These are phyloP conservation scores for Meiosimyza decipiens DNA, from an alignment of 2,888 invertebrate genomes.

Conservation along the genomic window DNA sequence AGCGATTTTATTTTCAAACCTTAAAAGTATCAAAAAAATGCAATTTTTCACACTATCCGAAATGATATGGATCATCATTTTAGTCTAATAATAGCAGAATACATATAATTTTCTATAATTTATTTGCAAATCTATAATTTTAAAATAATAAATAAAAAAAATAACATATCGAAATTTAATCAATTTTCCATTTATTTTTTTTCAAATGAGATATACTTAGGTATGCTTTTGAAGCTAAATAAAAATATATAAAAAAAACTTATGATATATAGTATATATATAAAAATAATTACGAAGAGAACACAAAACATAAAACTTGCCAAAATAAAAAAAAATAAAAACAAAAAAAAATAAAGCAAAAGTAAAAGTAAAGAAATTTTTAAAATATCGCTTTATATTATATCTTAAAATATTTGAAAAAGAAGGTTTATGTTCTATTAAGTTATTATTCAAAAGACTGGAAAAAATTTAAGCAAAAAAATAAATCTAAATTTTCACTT, in stretches of 20 bases:
- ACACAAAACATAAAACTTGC: slow-evolving; percentile 21
- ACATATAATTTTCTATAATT: too few species aligned
- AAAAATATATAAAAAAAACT: slow-evolving; percentile 2
- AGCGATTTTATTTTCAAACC: too few species aligned
- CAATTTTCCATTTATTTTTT: slow-evolving; percentile 1
- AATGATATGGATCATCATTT: too few species aligned
- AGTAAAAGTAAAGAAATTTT: background rate
- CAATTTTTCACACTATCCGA: too few species aligned
- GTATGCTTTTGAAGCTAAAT: slow-evolving; percentile 14
- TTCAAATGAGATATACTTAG: background rate
- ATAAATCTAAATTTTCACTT: background rate
- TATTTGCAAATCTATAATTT: slow-evolving; percentile 12
- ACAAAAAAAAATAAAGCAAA: slow-evolving; percentile 10
- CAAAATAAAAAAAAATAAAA: slow-evolving; percentile 20
- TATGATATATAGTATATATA: slow-evolving; percentile 12
- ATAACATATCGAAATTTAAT: slow-evolving; percentile 21
- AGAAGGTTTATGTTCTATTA: slow-evolving; percentile 1
- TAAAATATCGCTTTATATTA: slow-evolving; percentile 19
- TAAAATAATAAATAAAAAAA: slow-evolving; percentile 14
- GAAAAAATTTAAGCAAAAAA: slow-evolving; percentile 5
- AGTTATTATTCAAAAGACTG: slow-evolving; percentile 32
- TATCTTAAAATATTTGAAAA: slow-evolving; percentile 2
- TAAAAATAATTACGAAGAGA: background rate
- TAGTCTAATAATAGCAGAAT: too few species aligned
- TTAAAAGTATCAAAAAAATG: too few species aligned